Evolutionary conservation across 2,113 vertebrate species (phyloP), one percentile per base, ranked within the genome.

Genomic region (Ammodytes dubius): DNA sequence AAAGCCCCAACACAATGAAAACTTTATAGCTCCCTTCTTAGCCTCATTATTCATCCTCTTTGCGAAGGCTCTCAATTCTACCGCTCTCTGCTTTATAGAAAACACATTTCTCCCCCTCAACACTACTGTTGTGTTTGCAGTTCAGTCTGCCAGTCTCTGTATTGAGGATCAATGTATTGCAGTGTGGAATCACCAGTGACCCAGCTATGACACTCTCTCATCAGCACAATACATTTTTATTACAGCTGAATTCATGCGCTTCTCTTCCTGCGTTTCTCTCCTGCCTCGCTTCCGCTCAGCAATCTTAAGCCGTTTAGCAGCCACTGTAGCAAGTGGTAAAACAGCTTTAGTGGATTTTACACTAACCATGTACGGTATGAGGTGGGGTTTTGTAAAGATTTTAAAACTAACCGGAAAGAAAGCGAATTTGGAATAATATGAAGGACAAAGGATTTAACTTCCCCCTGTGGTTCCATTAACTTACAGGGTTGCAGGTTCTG

Each of bases 21-120:
- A 70, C 76, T 93, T 93, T 90, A 93, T 80, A 70, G 91, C 76
- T 83, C 89, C 86, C 73, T 89, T 89, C 87, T 89, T 79, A 80
- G 87, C 82, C 79, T 85, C 70, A 78, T 91, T 88, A 87, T 84
- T 82, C 84, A 68, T 80, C 70, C 78, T 79, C 77, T 84, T 79
- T 53, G 11, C 64, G 53, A 67, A 77, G 61, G 11, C 85, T 63
- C 65, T 59, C 72, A 2, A 49, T 67, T 61, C 76, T 87, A 42
- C 78, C 60, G 70, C 83, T 82, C 81, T 40, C 73, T 70, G 75
- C 82, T 85, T 92, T 83, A 93, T 92, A 86, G 90, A 74, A 94
- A 93, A 92, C 93, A 89, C 87, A 92, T 93, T 92, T 93, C 64
- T 79, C 65, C 83, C 27, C 57, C 15, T 77, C 70, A 70, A 12